Evolutionary conservation across 1,140 invertebrate genomes (phyloP).

Genomic region (Drosophila santomea): DNA sequence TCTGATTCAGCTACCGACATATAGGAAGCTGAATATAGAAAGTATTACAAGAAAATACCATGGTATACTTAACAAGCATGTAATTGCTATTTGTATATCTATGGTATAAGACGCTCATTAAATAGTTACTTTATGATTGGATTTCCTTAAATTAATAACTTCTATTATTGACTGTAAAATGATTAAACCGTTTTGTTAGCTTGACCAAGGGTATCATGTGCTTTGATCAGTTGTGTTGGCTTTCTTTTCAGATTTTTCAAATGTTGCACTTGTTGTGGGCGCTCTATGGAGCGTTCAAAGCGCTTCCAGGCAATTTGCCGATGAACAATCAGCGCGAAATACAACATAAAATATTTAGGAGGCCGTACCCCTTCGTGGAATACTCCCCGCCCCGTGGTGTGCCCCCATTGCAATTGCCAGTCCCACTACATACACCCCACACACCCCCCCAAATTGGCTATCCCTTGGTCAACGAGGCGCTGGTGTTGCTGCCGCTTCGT

Average conservation of each 20-base stretch:
- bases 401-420: background rate
- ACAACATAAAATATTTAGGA: constrained; percentile 81
- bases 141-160: no score
- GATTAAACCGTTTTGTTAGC: no score
- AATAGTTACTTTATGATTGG: no score
- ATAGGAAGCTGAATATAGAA: background rate
- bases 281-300: constrained; percentile 76
- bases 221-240: background rate
- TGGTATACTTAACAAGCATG: no score
- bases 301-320: constrained; percentile 82
- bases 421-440: background rate
- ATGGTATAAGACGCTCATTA: no score
- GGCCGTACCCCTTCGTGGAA: constrained; percentile 1
- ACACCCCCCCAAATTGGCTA: background rate
- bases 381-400: background rate
- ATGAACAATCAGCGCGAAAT: constrained; percentile 81
- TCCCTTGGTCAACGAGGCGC: constrained; percentile 49
- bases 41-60: background rate
- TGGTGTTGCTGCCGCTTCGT: constrained; percentile 81
- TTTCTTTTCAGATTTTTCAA: constrained; percentile 3
- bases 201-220: background rate
- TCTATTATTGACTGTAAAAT: no score
- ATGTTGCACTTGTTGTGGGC: constrained; percentile 53
- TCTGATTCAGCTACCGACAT: no score
- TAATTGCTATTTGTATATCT: background rate